These are phyloP conservation scores for Numenius arquata DNA, from an alignment of 2,113 vertebrate genomes.

Conservation along the genomic window DNA sequence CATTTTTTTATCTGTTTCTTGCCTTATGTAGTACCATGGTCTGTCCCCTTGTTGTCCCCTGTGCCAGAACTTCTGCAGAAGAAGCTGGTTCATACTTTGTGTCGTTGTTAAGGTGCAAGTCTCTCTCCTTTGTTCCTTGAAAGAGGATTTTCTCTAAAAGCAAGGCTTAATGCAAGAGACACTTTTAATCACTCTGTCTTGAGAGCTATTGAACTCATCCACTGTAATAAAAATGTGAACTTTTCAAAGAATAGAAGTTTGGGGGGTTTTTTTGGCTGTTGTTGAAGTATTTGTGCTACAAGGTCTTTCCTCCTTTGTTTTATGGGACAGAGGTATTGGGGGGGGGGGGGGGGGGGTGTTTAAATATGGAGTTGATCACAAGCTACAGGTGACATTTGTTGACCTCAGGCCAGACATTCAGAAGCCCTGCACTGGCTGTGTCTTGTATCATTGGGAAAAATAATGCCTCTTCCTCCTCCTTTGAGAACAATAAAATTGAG, in stretches of 20 bases:
- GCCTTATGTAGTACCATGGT: fast-evolving
- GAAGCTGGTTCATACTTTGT: neutral
- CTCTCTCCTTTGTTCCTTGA: neutral
- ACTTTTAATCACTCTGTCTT: neutral
- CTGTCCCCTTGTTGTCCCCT: fast-evolving
- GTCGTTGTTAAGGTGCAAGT: neutral
- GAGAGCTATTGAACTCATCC: neutral
- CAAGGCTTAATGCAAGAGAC: neutral
- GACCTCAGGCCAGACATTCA: neutral
- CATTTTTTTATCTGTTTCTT: neutral
- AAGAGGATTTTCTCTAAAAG: neutral
- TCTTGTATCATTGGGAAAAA: neutral
- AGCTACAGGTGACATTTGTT: neutral
- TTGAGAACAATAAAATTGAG: neutral
- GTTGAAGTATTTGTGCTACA: neutral
- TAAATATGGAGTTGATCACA: neutral
- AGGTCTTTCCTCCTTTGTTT: neutral
- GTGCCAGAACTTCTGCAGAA: neutral
- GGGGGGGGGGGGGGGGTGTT: no score
- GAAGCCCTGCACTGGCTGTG: fast-evolving
- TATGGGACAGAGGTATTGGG: neutral
- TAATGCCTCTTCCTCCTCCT: neutral
- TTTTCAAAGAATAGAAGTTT: neutral
- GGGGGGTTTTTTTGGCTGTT: neutral
- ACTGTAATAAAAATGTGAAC: neutral